A percentile compares a stretch with the other conserved stretches of the same genome.
Conservation (phyloP, 1,140 invertebrate genomes). For the Arctopsyche grandis region DNA sequence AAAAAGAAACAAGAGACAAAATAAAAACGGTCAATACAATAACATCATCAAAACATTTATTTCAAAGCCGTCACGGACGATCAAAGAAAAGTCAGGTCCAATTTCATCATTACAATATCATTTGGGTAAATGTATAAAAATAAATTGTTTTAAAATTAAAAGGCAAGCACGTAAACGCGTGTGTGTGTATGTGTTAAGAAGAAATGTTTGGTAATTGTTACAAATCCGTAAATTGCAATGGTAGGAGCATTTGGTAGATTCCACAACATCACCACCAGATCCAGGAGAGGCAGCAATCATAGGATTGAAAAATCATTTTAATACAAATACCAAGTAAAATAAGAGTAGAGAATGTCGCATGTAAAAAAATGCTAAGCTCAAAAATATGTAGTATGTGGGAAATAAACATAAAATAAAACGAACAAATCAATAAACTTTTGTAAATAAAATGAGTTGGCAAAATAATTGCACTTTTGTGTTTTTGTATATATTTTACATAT, state of each 20-base stretch:
- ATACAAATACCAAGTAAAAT: constrained; percentile 53
- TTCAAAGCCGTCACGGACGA: background rate
- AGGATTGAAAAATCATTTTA: constrained; percentile 66
- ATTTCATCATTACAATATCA: too few species aligned
- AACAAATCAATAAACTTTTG: background rate
- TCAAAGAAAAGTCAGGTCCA: background rate
- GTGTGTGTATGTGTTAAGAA: background rate
- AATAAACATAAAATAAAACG: constrained; percentile 21
- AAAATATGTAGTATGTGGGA: constrained; percentile 14
- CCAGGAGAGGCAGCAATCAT: constrained; percentile 69
- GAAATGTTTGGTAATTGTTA: background rate
- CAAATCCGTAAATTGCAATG: constrained; percentile 22
- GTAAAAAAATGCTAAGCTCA: constrained; percentile 4
- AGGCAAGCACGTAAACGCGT: too few species aligned
- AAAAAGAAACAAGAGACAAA: too few species aligned
- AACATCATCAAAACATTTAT: too few species aligned
- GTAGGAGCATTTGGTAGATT: constrained; percentile 31
- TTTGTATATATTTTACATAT: constrained; percentile 53
- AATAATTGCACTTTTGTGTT: constrained; percentile 46
- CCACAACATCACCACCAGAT: constrained; percentile 50
- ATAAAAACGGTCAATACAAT: too few species aligned
- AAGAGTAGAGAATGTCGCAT: background rate
- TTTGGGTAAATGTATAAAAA: too few species aligned
- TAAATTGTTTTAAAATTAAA: too few species aligned
- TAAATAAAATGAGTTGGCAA: constrained; percentile 23